Base-by-base conservation (phyloP, 2,113 vertebrate genomes). In the Percina caprodes region DNA sequence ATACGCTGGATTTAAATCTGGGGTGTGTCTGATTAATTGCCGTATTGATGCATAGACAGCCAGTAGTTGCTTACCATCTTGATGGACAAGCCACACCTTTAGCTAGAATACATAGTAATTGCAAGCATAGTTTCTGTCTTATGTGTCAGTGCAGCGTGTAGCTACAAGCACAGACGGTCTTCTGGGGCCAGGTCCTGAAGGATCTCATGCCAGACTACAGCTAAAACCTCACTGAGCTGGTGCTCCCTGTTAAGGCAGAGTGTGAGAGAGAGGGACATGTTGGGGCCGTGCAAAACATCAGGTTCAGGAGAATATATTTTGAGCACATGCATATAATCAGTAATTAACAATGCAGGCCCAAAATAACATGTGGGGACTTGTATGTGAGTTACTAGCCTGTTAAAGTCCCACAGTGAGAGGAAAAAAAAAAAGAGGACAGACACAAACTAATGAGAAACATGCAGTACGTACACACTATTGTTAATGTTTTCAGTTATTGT, bases 121-220 rank as follows among this genome's bases (percentile, higher is more conserved):
- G 49, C 45, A 18, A 66, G 51, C 71, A 55, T 56, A 68, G 7
- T 81, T 83, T 85, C 60, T 73, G 52, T 56, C 59, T 60, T 58
- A 60, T 88, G 84, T 86, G 77, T 86, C 82, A 79, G 67, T 67
- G 69, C 74, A 82, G 76, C 90, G 19, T 91, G 91, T 88, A 83
- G 75, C 86, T 90, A 82, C 89, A 90, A 73, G 89, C 81, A 83
- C 75, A 87, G 82, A 51, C 84, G 65, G 76, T 66, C 69, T 66
- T 77, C 19, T 26, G 54, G 51, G 82, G 77, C 69, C 73, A 51
- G 71, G 76, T 79, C 81, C 63, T 73, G 51, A 76, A 72, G 78
- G 91, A 89, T 73, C 62, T 68, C 11, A 12, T 71, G 85, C 72
- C 79, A 79, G 54, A 82, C 61, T 78, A 14, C 72, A 63, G 74